Evolutionary conservation across 2,888 invertebrate species (phyloP).

Genomic region (Agonopterix subpropinquella): DNA sequence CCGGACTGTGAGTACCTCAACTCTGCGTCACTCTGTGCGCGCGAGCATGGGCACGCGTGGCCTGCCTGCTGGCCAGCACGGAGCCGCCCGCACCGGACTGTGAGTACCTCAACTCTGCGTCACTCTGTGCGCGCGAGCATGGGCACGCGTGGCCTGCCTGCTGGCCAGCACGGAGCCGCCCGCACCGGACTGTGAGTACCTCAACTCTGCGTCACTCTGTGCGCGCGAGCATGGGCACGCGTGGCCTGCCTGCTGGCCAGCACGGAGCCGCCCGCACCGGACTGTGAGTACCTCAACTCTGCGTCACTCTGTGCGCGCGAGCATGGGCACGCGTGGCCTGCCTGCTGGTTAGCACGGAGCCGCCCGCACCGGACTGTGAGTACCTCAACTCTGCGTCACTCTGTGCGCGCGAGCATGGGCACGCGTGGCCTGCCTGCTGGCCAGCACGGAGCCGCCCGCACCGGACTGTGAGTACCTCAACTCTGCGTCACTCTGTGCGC

Average conservation of each 20-base stretch:
- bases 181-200: slow-evolving; percentile 87
- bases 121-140: no score
- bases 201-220: slow-evolving; percentile 15
- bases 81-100: slow-evolving; percentile 87
- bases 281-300: no score
- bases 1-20: no score
- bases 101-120: slow-evolving; percentile 74
- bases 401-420: no score
- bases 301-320: no score
- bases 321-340: no score
- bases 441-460: slow-evolving; percentile 79
- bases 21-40: no score
- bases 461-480: slow-evolving; percentile 85
- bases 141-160: slow-evolving; percentile 79
- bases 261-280: no score
- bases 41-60: no score
- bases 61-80: slow-evolving; percentile 79
- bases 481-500: slow-evolving; percentile 6
- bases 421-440: slow-evolving; percentile 80
- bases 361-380: slow-evolving; percentile 90
- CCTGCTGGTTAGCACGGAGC: slow-evolving; percentile 76
- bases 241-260: no score
- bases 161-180: slow-evolving; percentile 77
- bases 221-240: background rate
- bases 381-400: slow-evolving; percentile 33